phyloP scores from a whole-genome alignment of 2,113 vertebrate genomes.

The Cyanistes caeruleus region DNA sequence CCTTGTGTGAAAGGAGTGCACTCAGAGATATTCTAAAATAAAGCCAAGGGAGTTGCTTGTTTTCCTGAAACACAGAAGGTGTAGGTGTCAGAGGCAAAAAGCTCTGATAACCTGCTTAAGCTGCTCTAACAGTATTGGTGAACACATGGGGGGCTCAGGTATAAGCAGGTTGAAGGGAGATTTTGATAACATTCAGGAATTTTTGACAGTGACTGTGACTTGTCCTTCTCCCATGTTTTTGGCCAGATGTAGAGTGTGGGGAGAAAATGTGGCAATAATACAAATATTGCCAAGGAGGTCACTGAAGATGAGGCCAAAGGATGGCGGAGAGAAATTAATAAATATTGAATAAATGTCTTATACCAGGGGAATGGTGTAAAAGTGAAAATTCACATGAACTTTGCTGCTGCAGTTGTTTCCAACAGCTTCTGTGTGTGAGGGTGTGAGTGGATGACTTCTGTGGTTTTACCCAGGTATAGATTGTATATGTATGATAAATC shows the following conservation, averaged over 20 bases:
- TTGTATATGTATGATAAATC: background rate
- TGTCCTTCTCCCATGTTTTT: rapidly evolving
- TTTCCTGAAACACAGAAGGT: background rate
- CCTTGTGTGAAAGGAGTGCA: background rate
- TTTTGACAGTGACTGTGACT: background rate
- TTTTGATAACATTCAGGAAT: background rate
- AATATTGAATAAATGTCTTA: background rate
- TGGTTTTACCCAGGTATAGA: background rate
- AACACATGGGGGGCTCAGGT: background rate
- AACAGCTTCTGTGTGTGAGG: too few species aligned
- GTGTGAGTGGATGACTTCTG: background rate
- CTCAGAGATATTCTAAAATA: background rate
- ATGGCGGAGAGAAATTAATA: background rate
- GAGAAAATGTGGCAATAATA: background rate
- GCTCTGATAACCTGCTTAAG: background rate
- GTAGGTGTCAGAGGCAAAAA: background rate
- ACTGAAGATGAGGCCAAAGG: background rate
- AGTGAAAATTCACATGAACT: background rate
- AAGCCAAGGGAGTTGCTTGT: background rate
- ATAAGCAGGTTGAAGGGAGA: background rate
- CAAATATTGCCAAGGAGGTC: background rate
- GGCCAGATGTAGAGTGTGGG: background rate
- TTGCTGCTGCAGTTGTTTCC: background rate
- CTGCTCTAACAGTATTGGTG: background rate
- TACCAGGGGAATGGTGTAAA: background rate